Conservation (phyloP, 2,797 vertebrate genomes). For the Sebastes steindachneri region DNA sequence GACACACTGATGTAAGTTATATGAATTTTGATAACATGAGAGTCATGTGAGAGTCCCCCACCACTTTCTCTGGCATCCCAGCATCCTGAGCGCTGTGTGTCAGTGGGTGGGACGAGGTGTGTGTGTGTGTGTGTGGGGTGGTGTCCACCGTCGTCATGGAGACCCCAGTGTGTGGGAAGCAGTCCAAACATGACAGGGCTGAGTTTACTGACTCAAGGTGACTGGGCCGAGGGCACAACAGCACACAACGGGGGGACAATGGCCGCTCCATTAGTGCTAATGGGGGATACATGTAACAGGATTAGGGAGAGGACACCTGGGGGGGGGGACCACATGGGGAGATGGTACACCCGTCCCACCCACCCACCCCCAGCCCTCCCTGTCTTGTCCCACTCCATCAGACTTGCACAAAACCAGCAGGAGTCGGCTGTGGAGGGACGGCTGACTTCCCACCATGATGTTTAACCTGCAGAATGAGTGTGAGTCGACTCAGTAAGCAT, state of each 20-base stretch:
- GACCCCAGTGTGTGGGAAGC: conserved; percentile 81
- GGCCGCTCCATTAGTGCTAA: conserved; percentile 79
- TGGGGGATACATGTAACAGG: conserved; percentile 82
- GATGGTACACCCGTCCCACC: conserved; percentile 39
- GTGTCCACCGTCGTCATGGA: conserved; percentile 70
- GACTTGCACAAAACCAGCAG: conserved; percentile 41
- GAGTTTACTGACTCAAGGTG: conserved; percentile 81
- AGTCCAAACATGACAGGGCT: conserved; percentile 77
- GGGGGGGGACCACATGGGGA: conserved; percentile 80
- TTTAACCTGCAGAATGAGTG: background rate
- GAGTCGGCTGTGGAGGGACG: background rate
- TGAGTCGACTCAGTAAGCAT: background rate
- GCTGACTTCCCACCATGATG: conserved; percentile 20
- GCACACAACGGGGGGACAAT: conserved; percentile 75
- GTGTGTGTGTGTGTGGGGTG: conserved; percentile 33
- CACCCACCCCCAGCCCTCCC: conserved; percentile 1
- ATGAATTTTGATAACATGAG: background rate
- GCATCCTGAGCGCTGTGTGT: background rate
- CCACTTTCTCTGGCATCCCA: background rate
- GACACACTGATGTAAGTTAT: background rate
- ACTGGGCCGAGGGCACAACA: conserved; percentile 63
- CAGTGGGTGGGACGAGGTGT: conserved; percentile 9
- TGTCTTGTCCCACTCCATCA: conserved; percentile 56
- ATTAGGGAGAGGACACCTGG: conserved; percentile 81
- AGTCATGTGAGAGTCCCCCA: background rate